Conservation (phyloP, 2,797 vertebrate species). For the Chiloscyllium punctatum region DNA sequence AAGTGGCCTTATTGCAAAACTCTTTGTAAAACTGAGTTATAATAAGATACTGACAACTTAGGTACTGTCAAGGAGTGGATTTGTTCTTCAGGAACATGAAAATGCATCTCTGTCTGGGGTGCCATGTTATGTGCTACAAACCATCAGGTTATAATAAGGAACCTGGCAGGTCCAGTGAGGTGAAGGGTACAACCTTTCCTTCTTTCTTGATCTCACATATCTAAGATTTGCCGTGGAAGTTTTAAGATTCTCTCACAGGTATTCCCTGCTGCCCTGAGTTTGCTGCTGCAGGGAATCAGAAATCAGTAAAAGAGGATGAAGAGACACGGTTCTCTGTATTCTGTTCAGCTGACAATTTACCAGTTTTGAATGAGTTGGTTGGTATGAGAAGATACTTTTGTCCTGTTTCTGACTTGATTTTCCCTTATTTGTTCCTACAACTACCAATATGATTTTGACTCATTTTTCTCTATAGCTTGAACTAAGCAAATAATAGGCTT, state of each 20-base stretch:
- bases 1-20: background rate
- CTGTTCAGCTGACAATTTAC: background rate
- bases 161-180: background rate
- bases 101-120: background rate
- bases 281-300: background rate
- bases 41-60: background rate
- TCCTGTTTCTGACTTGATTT: background rate
- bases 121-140: background rate
- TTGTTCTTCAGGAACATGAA: background rate
- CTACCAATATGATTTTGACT: background rate
- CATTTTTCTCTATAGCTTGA: background rate
- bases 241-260: background rate
- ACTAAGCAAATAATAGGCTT: background rate
- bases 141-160: background rate
- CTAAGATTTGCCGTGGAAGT: background rate
- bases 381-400: background rate
- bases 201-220: background rate
- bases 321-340: background rate
- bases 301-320: background rate
- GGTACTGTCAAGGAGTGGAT: background rate
- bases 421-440: background rate
- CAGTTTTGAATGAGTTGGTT: background rate
- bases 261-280: background rate
- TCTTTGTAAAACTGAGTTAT: background rate
- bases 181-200: background rate